Evolutionary conservation across 2,888 invertebrate genomes (phyloP), one percentile per base, ranked within the genome.

Genomic region (Andrena camellia): DNA sequence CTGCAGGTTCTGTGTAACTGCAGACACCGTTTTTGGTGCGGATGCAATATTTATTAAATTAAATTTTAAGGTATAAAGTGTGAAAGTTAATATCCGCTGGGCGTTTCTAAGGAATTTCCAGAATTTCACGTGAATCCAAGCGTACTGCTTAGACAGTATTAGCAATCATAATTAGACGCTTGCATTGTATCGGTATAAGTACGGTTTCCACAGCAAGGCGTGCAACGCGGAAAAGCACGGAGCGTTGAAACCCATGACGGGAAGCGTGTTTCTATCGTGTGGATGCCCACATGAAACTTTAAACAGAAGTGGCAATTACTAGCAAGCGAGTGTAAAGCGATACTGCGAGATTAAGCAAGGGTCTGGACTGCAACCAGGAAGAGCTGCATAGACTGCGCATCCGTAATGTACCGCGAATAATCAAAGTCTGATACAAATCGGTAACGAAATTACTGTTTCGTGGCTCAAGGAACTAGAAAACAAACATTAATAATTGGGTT

Each of bases 211-310:
- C 62, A 50, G 48, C 42, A 7, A 54, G 26, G 54, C 23, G 60
- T 33, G 60, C 66, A 87, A 81, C 64, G 72, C 81, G 80, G 81
- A 78, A 85, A 88, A 78, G 57, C 69, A 70, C 52, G 48, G 23
- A 66, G 63, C 63, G 75, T 72, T 78, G 57, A 86, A 84, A 79
- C 3, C 79, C 86, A 66, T 84, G 78, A 86, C 78, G 66, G 50
- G 68, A 20, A 60, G 57, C 62, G 67, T 66, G 59, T 10, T 33
- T 75, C 33, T 33, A 20, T 50, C 31, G 52, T 29, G 50, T 4
- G n/a, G 20, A 73, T 48, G 60, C 31, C 17, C 62, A 54, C 70
- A 48, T 60, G 31, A 70, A 72, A 60, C 62, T 48, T 50, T 52
- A 80, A 85, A 54, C 29, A 75, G 69, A 67, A 63, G 66, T 50